phyloP scores from a whole-genome alignment of 2,113 vertebrate genomes.

The Pantherophis guttatus region DNA sequence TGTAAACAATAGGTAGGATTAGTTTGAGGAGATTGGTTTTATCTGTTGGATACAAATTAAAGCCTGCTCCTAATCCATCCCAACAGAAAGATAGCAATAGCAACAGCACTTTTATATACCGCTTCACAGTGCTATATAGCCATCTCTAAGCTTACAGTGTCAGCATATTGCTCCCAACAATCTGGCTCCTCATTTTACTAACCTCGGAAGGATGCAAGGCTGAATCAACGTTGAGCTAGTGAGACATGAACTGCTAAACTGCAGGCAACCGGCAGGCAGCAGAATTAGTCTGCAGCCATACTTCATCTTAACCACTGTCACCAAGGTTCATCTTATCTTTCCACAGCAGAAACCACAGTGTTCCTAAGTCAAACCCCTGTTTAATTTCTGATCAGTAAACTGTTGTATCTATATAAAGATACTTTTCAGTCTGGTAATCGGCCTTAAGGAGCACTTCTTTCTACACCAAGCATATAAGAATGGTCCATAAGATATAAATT shows the following conservation, averaged over 20 bases:
- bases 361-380: conserved; percentile 21
- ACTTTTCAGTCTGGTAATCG: background rate
- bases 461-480: background rate
- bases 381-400: conserved; percentile 2
- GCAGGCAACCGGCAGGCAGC: too few relatives aligned
- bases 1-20: conserved; percentile 12
- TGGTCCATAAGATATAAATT: background rate
- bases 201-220: too few relatives aligned
- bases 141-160: too few relatives aligned
- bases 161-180: too few relatives aligned
- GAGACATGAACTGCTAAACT: too few relatives aligned
- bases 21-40: conserved; percentile 15
- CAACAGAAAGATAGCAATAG: conserved; percentile 26
- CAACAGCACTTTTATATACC: too few relatives aligned
- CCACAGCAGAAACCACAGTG: background rate
- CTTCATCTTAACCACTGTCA: too few relatives aligned
- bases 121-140: too few relatives aligned
- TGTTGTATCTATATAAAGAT: background rate
- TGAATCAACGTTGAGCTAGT: too few relatives aligned
- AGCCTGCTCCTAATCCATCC: background rate
- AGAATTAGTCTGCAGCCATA: too few relatives aligned
- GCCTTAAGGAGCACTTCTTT: background rate
- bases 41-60: conserved; percentile 13
- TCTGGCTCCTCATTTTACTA: too few relatives aligned
- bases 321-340: background rate